phyloP scores from a whole-genome alignment of 1,140 invertebrate species.

The Ephestia elutella region DNA sequence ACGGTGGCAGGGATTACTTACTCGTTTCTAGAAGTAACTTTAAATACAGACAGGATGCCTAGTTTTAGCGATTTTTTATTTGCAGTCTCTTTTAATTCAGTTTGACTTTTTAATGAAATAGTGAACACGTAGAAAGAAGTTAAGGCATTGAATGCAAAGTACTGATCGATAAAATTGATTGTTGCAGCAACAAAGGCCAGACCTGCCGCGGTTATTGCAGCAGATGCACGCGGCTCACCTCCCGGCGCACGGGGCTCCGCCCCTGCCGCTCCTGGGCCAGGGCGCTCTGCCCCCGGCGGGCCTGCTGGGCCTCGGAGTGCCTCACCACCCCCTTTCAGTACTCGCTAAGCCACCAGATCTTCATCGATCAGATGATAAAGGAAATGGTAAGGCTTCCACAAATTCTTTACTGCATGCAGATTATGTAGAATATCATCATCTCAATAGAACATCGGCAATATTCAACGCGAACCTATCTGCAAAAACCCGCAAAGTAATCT shows the following conservation, averaged over 20 bases:
- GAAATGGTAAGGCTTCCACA: conserved; percentile 76
- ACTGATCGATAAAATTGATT: conserved; percentile 9
- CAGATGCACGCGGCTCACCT: conserved; percentile 94
- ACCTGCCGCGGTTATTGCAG: conserved; percentile 84
- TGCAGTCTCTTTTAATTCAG: no score
- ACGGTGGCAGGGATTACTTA: not conserved
- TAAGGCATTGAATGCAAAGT: no score
- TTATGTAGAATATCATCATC: not conserved
- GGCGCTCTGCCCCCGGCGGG: conserved; percentile 80
- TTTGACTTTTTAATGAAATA: no score
- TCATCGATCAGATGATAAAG: conserved; percentile 75
- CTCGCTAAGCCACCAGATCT: conserved; percentile 81
- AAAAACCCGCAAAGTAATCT: conserved; percentile 15
- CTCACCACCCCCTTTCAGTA: conserved; percentile 79
- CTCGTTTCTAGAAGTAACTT: no score
- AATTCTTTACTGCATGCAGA: not conserved
- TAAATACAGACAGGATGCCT: no score
- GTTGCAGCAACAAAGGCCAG: conserved; percentile 84
- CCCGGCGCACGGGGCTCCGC: conserved; percentile 85
- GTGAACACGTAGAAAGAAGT: no score
- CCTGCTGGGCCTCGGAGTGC: conserved; percentile 73
- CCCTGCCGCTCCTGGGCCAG: conserved; percentile 79
- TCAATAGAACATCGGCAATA: not conserved
- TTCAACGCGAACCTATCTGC: not conserved
- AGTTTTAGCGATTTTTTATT: no score